These are phyloP conservation scores for Patella caerulea DNA, from an alignment of 2,888 invertebrate genomes.

Conservation along the genomic window DNA sequence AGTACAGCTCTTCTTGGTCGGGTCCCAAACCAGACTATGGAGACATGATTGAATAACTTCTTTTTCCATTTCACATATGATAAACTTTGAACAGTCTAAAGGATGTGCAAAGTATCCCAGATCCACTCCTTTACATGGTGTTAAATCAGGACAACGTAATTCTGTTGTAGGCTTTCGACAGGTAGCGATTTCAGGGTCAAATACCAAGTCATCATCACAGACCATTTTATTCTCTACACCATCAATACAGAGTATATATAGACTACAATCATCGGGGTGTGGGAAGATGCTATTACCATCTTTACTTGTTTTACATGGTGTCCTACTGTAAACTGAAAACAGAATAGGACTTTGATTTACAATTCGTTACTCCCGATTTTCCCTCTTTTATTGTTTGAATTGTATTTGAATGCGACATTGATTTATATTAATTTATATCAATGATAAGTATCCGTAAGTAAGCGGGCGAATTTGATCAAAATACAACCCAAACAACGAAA, in stretches of 20 bases:
- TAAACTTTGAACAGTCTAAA: constrained; percentile 11
- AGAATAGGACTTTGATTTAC: neutral
- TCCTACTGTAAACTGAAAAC: constrained; percentile 12
- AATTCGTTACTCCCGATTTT: too few relatives aligned
- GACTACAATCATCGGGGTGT: constrained; percentile 14
- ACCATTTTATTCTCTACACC: constrained; percentile 18
- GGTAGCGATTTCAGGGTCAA: constrained; percentile 42
- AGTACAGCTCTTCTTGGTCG: constrained; percentile 10
- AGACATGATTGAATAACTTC: constrained; percentile 16
- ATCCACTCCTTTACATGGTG: constrained; percentile 37
- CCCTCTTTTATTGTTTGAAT: too few relatives aligned
- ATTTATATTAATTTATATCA: too few relatives aligned
- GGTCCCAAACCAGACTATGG: constrained; percentile 15
- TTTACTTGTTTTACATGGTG: constrained; percentile 38
- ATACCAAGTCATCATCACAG: constrained; percentile 46
- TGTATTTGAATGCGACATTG: too few relatives aligned
- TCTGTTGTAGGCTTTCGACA: constrained; percentile 47
- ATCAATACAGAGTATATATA: constrained; percentile 8
- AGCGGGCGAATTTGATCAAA: too few relatives aligned
- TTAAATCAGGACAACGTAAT: constrained; percentile 41
- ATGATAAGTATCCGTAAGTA: too few relatives aligned
- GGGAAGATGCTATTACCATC: constrained; percentile 7
- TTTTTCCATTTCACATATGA: constrained; percentile 27
- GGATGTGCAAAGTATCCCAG: constrained; percentile 17
- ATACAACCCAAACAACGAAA: too few relatives aligned